Conservation (phyloP, 1,140 invertebrate genomes). For the Bombus picipes region DNA sequence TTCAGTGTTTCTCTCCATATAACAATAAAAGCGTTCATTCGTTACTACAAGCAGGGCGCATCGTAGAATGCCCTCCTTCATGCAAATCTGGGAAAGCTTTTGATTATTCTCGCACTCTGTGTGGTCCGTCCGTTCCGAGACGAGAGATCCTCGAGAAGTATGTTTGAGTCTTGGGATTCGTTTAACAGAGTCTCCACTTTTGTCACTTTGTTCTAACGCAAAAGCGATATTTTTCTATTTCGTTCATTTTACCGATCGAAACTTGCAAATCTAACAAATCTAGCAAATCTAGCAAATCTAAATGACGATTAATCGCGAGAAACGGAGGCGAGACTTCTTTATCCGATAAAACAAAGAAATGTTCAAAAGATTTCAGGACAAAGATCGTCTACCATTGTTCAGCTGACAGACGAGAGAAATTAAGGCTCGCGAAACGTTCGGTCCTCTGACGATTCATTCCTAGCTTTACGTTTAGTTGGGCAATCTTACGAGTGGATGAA, state of each 20-base stretch:
- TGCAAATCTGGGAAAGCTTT: not conserved
- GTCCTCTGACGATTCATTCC: not conserved
- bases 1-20: not conserved
- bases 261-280: not conserved
- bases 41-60: not conserved
- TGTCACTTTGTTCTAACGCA: too few relatives aligned
- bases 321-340: not conserved
- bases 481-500: not conserved
- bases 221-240: too few relatives aligned
- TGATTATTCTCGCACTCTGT: not conserved
- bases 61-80: constrained; percentile 45
- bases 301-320: not conserved
- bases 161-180: not conserved
- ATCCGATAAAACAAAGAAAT: not conserved
- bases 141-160: not conserved
- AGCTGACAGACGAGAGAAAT: not conserved
- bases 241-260: not conserved
- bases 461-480: not conserved
- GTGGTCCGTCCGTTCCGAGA: not conserved
- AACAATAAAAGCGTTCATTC: constrained; percentile 42
- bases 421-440: not conserved
- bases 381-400: not conserved
- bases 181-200: too few relatives aligned
- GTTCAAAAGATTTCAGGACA: not conserved
- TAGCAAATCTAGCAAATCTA: too few relatives aligned